phyloP scores from a whole-genome alignment of 2,797 vertebrate genomes.

The Pitangus sulphuratus region DNA sequence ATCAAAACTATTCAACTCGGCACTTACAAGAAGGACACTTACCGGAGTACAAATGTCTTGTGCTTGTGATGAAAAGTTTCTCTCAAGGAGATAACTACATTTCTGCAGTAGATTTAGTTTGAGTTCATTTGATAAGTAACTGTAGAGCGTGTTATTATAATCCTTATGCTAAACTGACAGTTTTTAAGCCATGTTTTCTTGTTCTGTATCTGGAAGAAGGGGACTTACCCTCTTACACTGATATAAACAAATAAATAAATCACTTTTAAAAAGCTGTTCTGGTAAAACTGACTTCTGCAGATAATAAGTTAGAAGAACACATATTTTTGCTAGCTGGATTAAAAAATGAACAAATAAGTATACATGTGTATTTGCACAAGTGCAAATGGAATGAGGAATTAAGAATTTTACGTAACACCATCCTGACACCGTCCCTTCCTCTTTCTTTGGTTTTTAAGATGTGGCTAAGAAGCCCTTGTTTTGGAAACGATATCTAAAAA shows the following conservation, averaged over 20 bases:
- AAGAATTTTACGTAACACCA: not conserved
- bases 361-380: not conserved
- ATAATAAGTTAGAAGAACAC: not conserved
- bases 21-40: not conserved
- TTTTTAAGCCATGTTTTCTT: not conserved
- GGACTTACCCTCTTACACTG: not conserved
- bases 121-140: not conserved
- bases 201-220: not conserved
- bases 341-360: not conserved
- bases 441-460: not conserved
- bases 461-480: not conserved
- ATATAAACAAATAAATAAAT: not conserved
- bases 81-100: not conserved
- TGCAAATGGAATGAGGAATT: not conserved
- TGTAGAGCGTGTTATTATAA: not conserved
- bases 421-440: not conserved
- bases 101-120: not conserved
- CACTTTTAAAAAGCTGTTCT: not conserved
- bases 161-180: not conserved
- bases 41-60: not conserved
- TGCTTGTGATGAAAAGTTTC: not conserved
- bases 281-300: not conserved
- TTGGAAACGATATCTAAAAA: not conserved
- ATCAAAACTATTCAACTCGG: not conserved
- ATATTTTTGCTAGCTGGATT: not conserved